Percentiles rank a stretch among this genome's conserved stretches.
Conservation (phyloP, 2,113 vertebrate genomes). For the Odontesthes bonariensis region DNA sequence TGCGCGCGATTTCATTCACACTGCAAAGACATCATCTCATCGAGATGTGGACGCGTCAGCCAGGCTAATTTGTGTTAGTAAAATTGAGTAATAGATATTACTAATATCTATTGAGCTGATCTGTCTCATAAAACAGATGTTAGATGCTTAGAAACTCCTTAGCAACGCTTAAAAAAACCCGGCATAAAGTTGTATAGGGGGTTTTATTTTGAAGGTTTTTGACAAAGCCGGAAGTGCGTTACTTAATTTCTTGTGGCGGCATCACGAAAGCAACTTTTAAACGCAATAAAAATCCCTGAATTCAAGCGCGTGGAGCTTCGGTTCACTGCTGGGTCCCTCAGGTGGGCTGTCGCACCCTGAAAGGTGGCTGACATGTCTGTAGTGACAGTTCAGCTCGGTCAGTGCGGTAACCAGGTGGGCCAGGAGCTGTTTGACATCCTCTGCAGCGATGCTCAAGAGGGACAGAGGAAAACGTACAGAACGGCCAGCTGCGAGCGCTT, state of each 20-base stretch:
- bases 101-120: too few species aligned
- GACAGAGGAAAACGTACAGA: constrained; percentile 81
- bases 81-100: too few species aligned
- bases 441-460: constrained; percentile 78
- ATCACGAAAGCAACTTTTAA: not conserved
- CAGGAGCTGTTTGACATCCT: constrained; percentile 88
- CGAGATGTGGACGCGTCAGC: too few species aligned
- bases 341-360: not conserved
- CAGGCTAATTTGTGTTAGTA: too few species aligned
- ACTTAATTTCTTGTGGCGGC: constrained; percentile 17
- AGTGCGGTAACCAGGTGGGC: constrained; percentile 96
- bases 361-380: constrained; percentile 85
- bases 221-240: constrained; percentile 21
- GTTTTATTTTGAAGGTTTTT: constrained; percentile 46
- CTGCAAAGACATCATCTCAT: too few species aligned
- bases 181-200: too few species aligned
- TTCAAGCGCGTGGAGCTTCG: not conserved
- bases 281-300: not conserved
- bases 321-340: not conserved
- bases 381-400: constrained; percentile 93
- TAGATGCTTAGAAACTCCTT: too few species aligned
- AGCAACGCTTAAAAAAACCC: too few species aligned
- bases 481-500: constrained; percentile 87
- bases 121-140: too few species aligned
- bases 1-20: too few species aligned